Percentiles rank a stretch among this genome's conserved stretches.
Conservation (phyloP, 2,113 vertebrate species). For the Alethe diademata region DNA sequence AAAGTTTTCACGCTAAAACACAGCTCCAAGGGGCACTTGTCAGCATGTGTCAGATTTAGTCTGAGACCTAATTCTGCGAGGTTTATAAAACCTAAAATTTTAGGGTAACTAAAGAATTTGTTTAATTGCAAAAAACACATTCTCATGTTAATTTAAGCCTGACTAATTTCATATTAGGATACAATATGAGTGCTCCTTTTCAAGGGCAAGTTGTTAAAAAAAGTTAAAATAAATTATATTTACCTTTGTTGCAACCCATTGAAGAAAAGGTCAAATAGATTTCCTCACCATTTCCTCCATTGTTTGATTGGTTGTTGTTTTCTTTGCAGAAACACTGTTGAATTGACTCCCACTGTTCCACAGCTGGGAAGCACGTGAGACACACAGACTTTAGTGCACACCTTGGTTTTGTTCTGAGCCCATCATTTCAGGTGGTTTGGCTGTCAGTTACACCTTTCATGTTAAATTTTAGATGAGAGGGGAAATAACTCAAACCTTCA, state of each 20-base stretch:
- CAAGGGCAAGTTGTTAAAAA: neutral
- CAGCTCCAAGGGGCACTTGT: neutral
- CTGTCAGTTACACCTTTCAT: fast-evolving
- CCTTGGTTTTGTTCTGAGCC: neutral
- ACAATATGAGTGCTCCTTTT: neutral
- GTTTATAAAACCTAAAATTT: neutral
- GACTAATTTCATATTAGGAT: neutral
- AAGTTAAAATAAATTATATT: neutral
- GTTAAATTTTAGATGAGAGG: neutral
- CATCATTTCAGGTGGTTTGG: neutral
- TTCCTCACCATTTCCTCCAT: neutral
- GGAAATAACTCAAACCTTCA: neutral
- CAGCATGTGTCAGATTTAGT: neutral
- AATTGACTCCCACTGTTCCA: neutral
- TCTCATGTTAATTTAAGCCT: neutral
- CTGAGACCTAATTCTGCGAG: neutral
- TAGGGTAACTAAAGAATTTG: neutral
- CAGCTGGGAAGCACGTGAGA: neutral
- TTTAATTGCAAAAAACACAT: neutral
- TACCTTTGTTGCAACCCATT: neutral
- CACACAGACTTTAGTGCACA: neutral
- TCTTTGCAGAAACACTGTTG: neutral
- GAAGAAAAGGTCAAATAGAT: neutral
- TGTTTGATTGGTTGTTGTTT: neutral
- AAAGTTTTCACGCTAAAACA: neutral